Base-by-base conservation (phyloP, 2,797 vertebrate genomes). In the Lacerta bilineata region DNA sequence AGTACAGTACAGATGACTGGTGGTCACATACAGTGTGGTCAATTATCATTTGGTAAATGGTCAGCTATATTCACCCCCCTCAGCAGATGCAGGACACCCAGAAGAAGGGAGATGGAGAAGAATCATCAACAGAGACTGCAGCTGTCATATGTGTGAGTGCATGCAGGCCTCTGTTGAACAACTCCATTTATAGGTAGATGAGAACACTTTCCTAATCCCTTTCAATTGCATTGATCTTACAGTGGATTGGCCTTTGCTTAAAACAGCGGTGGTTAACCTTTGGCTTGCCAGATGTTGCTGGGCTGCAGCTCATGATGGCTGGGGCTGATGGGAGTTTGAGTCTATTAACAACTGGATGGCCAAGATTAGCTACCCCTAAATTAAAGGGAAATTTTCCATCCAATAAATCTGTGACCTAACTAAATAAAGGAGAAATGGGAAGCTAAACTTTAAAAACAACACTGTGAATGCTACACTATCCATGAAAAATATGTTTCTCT, bases 171-270 rank as follows among this genome's bases (percentile, higher is more conserved):
- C 17, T 43, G 29, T 72, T 59, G 68, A 87, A 78, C 64, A 59
- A 83, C 27, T n/a, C 20, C 77, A 36, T 25, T 66, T 72, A 29
- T 41, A 80, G 25, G 61, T n/a, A 80, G 74, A 79, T 66, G 75
- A 80, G 41, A 29, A 36, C 23, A 46, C 74, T 87, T 74, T 75
- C 41, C 25, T 89, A 66, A 85, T 85, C n/a, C 23, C 25, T 80
- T 69, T 27, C 43, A 87, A n/a, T 27, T 2, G 69, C 5, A 39
- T 29, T 59, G 55, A 20, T 74, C 11, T 17, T 43, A 78, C 71
- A 69, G 33, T 66, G 1, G 41, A 6, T 20, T 39, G 25, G 33
- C 39, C 33, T 29, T 80, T 72, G 77, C 50, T 55, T 55, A 55
- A 55, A 55, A 55, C 50, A 55, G 11, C 2, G 61, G 61, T 64